Percentiles rank a stretch among this genome's conserved stretches.
These are phyloP conservation scores for Protomyctophum bolini DNA, from an alignment of 2,113 vertebrate species.

Conservation along the genomic window DNA sequence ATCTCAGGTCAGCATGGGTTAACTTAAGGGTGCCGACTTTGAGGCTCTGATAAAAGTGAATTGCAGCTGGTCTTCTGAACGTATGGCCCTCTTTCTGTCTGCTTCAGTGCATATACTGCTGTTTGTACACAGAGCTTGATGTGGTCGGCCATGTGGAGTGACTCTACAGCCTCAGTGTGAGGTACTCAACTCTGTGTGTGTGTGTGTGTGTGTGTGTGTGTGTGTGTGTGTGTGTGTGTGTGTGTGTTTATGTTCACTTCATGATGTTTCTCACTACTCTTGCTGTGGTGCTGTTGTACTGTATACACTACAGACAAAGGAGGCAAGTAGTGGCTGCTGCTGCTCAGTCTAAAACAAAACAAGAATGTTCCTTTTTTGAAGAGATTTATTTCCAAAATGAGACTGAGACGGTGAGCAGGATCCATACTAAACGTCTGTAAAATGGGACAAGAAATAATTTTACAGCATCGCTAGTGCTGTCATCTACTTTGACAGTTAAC, in stretches of 20 bases:
- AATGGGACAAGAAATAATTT: too few species aligned
- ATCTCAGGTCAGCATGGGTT: too few species aligned
- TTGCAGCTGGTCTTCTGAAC: too few species aligned
- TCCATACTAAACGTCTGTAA: too few species aligned
- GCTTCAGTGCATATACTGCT: not conserved
- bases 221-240: not conserved
- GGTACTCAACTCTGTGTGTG: slow-evolving; percentile 10
- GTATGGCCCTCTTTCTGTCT: not conserved
- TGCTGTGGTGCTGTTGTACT: not conserved
- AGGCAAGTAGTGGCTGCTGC: not conserved
- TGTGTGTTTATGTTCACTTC: not conserved
- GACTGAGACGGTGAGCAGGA: too few species aligned
- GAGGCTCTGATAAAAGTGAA: slow-evolving; percentile 14
- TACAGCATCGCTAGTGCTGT: too few species aligned
- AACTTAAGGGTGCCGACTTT: slow-evolving; percentile 2
- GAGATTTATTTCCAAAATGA: too few species aligned
- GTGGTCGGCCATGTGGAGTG: not conserved
- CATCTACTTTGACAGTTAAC: too few species aligned
- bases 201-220: slow-evolving; percentile 1
- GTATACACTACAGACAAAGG: not conserved
- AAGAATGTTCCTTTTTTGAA: not conserved
- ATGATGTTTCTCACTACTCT: not conserved
- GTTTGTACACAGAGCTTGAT: not conserved
- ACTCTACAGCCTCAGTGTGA: slow-evolving; percentile 1
- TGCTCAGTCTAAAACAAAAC: not conserved